Evolutionary conservation across 2,888 invertebrate genomes (phyloP).

Genomic region (Allophyes oxyacanthae): DNA sequence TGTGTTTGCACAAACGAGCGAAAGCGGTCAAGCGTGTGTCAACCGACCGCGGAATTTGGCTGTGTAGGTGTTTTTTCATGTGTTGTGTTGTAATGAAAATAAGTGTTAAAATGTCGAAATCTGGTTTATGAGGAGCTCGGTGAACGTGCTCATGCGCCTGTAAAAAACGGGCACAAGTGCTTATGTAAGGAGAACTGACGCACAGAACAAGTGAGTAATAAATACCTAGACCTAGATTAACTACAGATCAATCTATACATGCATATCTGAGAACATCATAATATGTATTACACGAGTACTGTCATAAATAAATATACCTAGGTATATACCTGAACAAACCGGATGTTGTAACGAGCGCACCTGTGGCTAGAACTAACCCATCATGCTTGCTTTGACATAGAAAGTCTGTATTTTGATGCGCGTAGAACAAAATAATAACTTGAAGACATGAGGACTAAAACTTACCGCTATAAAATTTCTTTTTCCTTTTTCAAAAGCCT

Average conservation of each 20-base stretch:
- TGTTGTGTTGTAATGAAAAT: conserved; percentile 84
- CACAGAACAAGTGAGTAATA: conserved; percentile 78
- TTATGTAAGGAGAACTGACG: conserved; percentile 84
- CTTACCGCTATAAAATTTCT: not conserved
- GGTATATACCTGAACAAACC: conserved; percentile 4
- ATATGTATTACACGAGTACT: not conserved
- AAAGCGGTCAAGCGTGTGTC: conserved; percentile 81
- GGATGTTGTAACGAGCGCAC: not conserved
- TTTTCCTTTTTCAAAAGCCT: not conserved
- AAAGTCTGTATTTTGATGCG: not conserved
- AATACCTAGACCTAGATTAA: conserved; percentile 50
- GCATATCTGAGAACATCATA: conserved; percentile 12
- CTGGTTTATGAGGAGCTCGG: conserved; percentile 81
- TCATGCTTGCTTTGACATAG: not conserved
- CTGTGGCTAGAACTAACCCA: not conserved
- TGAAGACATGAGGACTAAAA: not conserved
- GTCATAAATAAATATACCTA: too few relatives aligned
- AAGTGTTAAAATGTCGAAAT: conserved; percentile 87
- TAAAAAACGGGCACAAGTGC: conserved; percentile 80
- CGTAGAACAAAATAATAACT: too few relatives aligned
- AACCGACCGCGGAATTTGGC: conserved; percentile 73
- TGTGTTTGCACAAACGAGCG: conserved; percentile 78
- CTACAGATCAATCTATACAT: conserved; percentile 30
- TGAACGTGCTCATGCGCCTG: conserved; percentile 77
- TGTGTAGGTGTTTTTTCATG: conserved; percentile 81